Evolutionary conservation across 2,888 invertebrate genomes (phyloP), one percentile per base, ranked within the genome.

Genomic region (Caenorhabditis sp.): DNA sequence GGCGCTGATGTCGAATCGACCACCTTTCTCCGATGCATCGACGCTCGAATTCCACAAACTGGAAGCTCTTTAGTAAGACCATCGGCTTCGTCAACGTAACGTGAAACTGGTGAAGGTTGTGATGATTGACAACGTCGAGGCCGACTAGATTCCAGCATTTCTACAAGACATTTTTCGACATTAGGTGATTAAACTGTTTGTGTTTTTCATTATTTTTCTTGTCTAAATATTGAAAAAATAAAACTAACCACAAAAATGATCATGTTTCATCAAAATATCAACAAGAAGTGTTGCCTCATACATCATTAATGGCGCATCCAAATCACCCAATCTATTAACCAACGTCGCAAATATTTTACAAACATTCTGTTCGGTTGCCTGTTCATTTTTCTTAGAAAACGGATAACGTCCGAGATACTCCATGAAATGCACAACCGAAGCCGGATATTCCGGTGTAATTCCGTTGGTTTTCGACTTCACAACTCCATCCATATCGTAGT

Each of bases 381-480:
- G n/a, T 17, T 64, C 62, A 14, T 23, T 43, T 12, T 58, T 58
- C 51, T 65, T 72, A 12, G 54, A 64, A 19, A 72, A 72, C 23
- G 72, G 72, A 49, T 66, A 72, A 6, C 65, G 53, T 24, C 64
- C 58, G 2, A 72, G 58, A 55, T 58, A 72, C 24, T 72, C 72
- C 72, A 72, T 72, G 26, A 72, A 72, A 6, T 68, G 64, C 6
- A 72, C 49, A 53, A 72, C 57, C 6, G 59, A 59, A n/a, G 51
- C 8, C 4, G 72, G 67, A 37, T 72, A 72, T 27, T 72, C 72
- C 3, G 61, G 65, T 17, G 57, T 53, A n/a, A 50, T 8, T 19
- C 67, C 67, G 3, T n/a, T 14, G 2, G 51, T 61, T 62, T 60
- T 51, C 21, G 67, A 67, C 27, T 50, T 61, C 2, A 67, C 65